Conservation (phyloP, 1,140 invertebrate genomes). For the Drosophila santomea region DNA sequence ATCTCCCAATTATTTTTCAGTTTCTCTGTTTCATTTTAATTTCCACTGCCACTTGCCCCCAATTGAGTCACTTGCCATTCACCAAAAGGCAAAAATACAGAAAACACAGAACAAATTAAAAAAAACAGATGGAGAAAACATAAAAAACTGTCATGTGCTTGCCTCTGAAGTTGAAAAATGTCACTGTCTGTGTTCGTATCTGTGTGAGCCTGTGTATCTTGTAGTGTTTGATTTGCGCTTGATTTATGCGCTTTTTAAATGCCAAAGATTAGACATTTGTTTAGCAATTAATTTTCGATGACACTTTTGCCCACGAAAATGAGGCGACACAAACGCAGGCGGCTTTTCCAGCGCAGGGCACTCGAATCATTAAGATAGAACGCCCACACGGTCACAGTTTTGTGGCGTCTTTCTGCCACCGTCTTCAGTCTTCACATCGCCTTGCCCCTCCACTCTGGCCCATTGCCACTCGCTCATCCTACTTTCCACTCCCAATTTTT, state of each 20-base stretch:
- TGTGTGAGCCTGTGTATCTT: constrained; percentile 11
- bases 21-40: constrained; percentile 42
- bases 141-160: constrained; percentile 53
- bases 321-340: constrained; percentile 31
- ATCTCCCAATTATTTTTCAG: constrained; percentile 13
- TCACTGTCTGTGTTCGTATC: constrained; percentile 11
- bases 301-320: constrained; percentile 63
- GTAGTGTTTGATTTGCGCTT: constrained; percentile 75
- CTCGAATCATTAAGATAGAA: constrained; percentile 30
- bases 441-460: constrained; percentile 9
- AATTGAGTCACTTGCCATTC: constrained; percentile 57
- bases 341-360: background rate
- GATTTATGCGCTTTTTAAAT: constrained; percentile 82
- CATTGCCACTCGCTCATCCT: constrained; percentile 11
- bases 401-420: constrained; percentile 30
- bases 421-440: constrained; percentile 16
- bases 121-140: constrained; percentile 28
- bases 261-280: constrained; percentile 83
- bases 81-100: constrained; percentile 20
- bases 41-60: constrained; percentile 53
- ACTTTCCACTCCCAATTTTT: constrained; percentile 3
- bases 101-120: background rate
- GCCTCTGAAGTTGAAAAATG: constrained; percentile 24
- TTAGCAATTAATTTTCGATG: constrained; percentile 79
- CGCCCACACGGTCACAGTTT: constrained; percentile 24